Base-by-base conservation (phyloP, 1,140 invertebrate genomes). In the Sycophila sp. region DNA sequence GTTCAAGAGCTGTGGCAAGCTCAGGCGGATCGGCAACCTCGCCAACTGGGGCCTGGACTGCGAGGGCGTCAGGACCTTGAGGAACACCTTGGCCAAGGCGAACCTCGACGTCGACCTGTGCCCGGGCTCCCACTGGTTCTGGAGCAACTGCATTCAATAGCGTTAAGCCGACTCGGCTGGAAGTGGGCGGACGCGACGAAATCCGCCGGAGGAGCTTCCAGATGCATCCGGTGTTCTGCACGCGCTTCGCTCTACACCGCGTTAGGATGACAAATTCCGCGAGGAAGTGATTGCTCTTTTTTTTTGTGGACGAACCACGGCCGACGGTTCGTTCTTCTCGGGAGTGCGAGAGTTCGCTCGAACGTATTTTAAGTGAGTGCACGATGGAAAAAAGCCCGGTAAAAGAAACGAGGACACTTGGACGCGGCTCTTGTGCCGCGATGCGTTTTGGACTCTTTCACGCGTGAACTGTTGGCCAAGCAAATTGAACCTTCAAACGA, bases 61-160 rank as follows among this genome's bases (percentile, higher is more conserved):
- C 63, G 85, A 87, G 13, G 81, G 82, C 13, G 77, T 86, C 2
- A 73, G 74, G 55, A 80, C 77, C 4, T 62, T 88, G 7, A 77
- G 77, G 53, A 79, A 76, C 15, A 83, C 80, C 0, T 63, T 86
- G 0, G 73, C 75, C 1, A 78, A 77, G 7, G 79, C 81, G 5
- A 87, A 87, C 75, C 73, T 87, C n/a, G 80, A 87, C 28, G 75
- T 87, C 19, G 82, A 87, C 55, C 32, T 87, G 6, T 84, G 83
- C 62, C 77, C 82, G 8, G 86, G 83, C 13, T 84, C 85, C 4
- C 86, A 88, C 66, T 88, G 86, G 86, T 86, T 85, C 66, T 87
- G 83, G 80, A 86, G 80, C 45, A 79, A 84, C 64, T 87, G 86
- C 49, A 81, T 86, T 32, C 77, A 81, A 60, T 85, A 76, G 69